Evolutionary conservation across 2,113 vertebrate species (phyloP), one percentile per base, ranked within the genome.

Genomic region (Onychostruthus taczanowskii): DNA sequence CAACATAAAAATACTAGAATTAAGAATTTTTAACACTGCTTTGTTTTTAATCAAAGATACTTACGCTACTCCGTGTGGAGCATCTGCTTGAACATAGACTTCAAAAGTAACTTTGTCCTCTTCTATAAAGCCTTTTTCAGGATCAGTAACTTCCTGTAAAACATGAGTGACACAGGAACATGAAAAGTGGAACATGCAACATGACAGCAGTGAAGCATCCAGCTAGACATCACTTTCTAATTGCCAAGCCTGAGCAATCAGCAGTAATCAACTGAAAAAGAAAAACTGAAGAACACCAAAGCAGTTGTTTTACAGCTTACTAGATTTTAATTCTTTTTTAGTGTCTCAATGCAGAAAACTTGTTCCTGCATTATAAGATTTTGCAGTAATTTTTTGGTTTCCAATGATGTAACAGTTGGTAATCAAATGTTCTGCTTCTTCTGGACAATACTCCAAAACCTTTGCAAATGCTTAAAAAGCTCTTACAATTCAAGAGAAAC

Each of bases 61-160:
- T 97, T 98, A 99, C 99, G 99, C 99, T 85, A 99, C 99, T 94
- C 99, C 99, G 2, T 99, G 99, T 39, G 99, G 99, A 89, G 99
- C 99, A 89, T 99, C 99, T 31, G 99, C 99, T 97, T 99, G 99
- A 83, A 99, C 99, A 62, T 99, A 99, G 90, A 99, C 99, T 98
- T 99, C 99, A 95, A 99, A 99, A 50, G 99, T 99, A 94, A 99
- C 99, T 97, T 99, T 99, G 97, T 99, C 99, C 31, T 99, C 99
- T 78, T 99, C 99, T 63, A 99, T 97, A 96, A 99, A 99, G 90
- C 99, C 99, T 97, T 99, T 99, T 95, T 99, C 99, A 85, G 99
- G 99, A 97, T 99, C 99, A 58, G 99, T 99, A 97, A 99, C 99
- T 97, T 99, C 99, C 99, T 99, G 81, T 81, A 97, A 94, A 94